Percentiles rank a stretch among this genome's conserved stretches.
phyloP scores from a whole-genome alignment of 1,140 invertebrate species.

The Drusus annulatus region DNA sequence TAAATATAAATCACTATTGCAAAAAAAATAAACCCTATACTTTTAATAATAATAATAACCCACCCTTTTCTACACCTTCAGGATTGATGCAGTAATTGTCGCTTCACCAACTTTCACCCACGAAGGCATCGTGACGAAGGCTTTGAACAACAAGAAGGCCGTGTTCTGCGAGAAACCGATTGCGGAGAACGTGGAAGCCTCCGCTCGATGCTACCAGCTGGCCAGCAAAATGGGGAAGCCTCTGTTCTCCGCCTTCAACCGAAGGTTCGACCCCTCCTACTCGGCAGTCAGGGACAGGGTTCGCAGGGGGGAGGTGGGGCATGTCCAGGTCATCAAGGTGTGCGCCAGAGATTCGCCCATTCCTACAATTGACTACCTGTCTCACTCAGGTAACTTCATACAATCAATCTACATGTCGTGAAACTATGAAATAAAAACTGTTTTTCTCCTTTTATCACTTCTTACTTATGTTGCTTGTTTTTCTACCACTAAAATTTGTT shows the following conservation, averaged over 20 bases:
- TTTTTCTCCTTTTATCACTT: too few species aligned
- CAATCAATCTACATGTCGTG: too few species aligned
- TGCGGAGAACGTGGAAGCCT: constrained; percentile 71
- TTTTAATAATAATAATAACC: too few species aligned
- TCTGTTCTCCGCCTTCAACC: constrained; percentile 79
- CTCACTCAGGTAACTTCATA: constrained; percentile 70
- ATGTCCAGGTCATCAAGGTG: constrained; percentile 76
- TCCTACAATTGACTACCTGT: constrained; percentile 76
- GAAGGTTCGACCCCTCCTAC: constrained; percentile 79
- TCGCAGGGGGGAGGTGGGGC: constrained; percentile 74
- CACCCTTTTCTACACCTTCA: constrained; percentile 60
- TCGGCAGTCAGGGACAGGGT: constrained; percentile 70
- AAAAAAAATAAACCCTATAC: too few species aligned
- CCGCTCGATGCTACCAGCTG: constrained; percentile 74
- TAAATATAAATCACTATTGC: too few species aligned
- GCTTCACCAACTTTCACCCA: constrained; percentile 76
- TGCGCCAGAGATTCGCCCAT: constrained; percentile 76
- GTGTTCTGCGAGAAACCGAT: constrained; percentile 84
- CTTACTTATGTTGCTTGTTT: too few species aligned
- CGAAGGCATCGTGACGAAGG: constrained; percentile 73
- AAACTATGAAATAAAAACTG: too few species aligned
- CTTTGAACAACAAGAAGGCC: constrained; percentile 75
- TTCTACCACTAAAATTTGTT: too few species aligned
- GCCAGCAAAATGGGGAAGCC: constrained; percentile 72
- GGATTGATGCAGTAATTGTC: constrained; percentile 74